Percentiles rank a stretch among this genome's conserved stretches.
These are phyloP conservation scores for Antedon mediterranea DNA, from an alignment of 53 echinoderm and acorn worm genomes.

Conservation along the genomic window DNA sequence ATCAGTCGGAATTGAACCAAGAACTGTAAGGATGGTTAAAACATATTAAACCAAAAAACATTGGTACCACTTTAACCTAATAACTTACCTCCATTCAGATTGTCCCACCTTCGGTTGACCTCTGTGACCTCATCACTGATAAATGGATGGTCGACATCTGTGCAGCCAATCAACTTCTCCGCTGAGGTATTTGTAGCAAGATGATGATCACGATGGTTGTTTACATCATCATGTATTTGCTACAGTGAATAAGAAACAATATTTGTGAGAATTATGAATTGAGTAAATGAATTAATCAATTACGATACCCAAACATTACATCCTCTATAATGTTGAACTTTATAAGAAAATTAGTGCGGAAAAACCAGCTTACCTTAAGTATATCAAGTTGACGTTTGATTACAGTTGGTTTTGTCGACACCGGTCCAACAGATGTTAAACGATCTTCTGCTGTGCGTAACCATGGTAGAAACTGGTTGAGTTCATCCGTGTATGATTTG, in stretches of 20 bases:
- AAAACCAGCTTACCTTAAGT: constrained; percentile 44
- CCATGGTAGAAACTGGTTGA: constrained; percentile 89
- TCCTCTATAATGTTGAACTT: neutral
- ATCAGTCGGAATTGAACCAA: no score
- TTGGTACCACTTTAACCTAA: neutral
- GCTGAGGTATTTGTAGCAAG: constrained; percentile 61
- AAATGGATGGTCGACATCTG: constrained; percentile 80
- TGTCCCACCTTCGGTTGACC: constrained; percentile 81
- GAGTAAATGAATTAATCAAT: no score
- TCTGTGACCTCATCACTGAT: constrained; percentile 81
- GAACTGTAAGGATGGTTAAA: no score
- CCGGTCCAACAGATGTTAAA: constrained; percentile 64
- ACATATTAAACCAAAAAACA: no score
- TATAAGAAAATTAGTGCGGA: neutral
- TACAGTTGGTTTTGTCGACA: constrained; percentile 74
- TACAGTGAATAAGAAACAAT: neutral
- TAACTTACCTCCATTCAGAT: constrained; percentile 58
- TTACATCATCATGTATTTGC: constrained; percentile 91
- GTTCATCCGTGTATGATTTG: constrained; percentile 79
- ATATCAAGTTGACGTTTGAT: constrained; percentile 86
- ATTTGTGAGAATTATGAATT: no score
- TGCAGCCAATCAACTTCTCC: constrained; percentile 52
- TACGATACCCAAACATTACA: no score
- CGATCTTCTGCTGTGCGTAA: constrained; percentile 81
- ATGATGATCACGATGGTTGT: constrained; percentile 89